These are phyloP conservation scores for Lepidotrigona ventralis DNA, from an alignment of 1,140 invertebrate species.

Conservation along the genomic window DNA sequence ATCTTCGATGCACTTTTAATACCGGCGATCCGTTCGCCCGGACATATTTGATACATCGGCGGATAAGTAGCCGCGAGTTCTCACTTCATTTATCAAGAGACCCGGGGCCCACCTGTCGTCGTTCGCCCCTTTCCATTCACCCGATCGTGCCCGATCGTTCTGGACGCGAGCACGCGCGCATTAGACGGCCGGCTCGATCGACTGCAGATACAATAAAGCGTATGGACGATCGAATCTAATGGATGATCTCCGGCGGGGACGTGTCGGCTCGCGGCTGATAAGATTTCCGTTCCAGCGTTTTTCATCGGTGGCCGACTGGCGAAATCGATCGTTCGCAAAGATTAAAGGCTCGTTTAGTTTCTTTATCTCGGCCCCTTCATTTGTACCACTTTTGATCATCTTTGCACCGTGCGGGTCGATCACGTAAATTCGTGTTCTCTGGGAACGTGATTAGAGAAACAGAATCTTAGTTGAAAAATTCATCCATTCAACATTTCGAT, in stretches of 20 bases:
- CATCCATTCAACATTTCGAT: too few species aligned
- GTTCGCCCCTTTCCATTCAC: conserved; percentile 51
- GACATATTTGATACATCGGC: conserved; percentile 74
- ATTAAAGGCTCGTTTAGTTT: conserved; percentile 27
- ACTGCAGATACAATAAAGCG: conserved; percentile 15
- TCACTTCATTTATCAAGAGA: conserved; percentile 73
- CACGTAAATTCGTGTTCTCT: too few species aligned
- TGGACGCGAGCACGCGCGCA: conserved; percentile 49
- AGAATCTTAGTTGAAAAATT: too few species aligned
- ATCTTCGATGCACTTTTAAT: conserved; percentile 58
- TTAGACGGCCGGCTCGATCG: conserved; percentile 49
- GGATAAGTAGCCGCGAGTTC: conserved; percentile 73
- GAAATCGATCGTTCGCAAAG: conserved; percentile 27
- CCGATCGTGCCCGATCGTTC: conserved; percentile 17
- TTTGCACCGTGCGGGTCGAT: too few species aligned
- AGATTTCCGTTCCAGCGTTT: conserved; percentile 52
- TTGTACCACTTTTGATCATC: neutral
- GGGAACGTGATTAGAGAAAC: too few species aligned
- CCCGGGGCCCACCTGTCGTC: conserved; percentile 66
- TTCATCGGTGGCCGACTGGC: conserved; percentile 28
- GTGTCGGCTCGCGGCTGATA: conserved; percentile 50
- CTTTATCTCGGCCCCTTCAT: neutral
- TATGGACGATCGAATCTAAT: conserved; percentile 57
- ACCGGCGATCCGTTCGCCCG: conserved; percentile 41
- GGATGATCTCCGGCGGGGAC: conserved; percentile 53